A percentile compares a stretch with the other conserved stretches of the same genome.
Evolutionary conservation across 2,797 vertebrate genomes (phyloP).

Genomic region (Bradypodion pumilum): DNA sequence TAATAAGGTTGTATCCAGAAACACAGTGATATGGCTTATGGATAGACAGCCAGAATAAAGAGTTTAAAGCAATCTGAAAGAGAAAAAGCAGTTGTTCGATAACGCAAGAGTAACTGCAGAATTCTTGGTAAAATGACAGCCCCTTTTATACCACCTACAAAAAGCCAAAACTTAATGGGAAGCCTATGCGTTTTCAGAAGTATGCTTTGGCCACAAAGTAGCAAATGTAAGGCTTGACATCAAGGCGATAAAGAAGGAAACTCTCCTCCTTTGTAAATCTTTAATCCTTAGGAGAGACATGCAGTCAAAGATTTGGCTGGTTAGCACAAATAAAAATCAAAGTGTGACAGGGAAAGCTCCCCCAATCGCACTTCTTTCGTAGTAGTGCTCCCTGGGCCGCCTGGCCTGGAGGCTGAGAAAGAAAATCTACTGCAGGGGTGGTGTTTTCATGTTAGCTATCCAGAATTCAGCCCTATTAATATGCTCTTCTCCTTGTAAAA

Average conservation of each 20-base stretch:
- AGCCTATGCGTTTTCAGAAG: neutral
- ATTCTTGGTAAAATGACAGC: slow-evolving; percentile 36
- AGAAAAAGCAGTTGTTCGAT: slow-evolving; percentile 24
- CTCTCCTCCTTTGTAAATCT: neutral
- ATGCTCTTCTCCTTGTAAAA: neutral
- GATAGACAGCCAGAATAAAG: slow-evolving; percentile 1
- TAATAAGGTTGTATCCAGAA: slow-evolving; percentile 60
- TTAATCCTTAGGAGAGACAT: neutral
- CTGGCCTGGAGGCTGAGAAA: too few species aligned
- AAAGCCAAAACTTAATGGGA: neutral
- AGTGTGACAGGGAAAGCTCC: neutral
- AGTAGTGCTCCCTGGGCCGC: neutral
- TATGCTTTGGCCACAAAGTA: neutral
- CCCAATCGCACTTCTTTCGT: neutral
- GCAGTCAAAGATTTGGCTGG: neutral
- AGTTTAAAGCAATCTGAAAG: slow-evolving; percentile 31
- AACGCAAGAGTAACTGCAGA: slow-evolving; percentile 33
- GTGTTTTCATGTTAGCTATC: neutral
- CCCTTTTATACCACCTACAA: neutral
- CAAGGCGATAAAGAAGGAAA: neutral
- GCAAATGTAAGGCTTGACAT: neutral
- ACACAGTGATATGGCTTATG: slow-evolving; percentile 42
- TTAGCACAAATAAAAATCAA: neutral
- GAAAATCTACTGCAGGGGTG: neutral
- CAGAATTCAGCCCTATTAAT: neutral